Conservation (phyloP, 2,113 vertebrate genomes). For the Lutjanus erythropterus region DNA sequence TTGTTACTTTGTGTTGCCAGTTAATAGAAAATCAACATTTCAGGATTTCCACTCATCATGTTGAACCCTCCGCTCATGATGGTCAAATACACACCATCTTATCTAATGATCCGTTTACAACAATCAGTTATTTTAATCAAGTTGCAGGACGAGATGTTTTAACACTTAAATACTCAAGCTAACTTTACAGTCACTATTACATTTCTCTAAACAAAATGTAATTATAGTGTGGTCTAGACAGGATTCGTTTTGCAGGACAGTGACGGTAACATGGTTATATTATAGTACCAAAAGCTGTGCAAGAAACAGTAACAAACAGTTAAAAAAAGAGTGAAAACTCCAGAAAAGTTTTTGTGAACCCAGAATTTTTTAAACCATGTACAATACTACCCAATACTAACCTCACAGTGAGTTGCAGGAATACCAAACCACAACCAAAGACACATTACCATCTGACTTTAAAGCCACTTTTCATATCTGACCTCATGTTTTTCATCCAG, state of each 20-base stretch:
- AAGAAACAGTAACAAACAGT: background rate
- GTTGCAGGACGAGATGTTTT: background rate
- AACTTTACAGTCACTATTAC: background rate
- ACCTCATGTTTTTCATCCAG: conserved; percentile 1
- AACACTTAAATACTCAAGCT: background rate
- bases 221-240: background rate
- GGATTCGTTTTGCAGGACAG: background rate
- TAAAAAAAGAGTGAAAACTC: background rate
- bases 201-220: background rate
- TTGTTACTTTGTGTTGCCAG: background rate
- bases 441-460: background rate
- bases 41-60: background rate
- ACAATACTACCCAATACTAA: background rate
- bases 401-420: background rate
- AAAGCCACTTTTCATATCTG: background rate
- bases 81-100: background rate
- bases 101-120: background rate
- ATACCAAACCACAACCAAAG: background rate
- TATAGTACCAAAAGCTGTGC: background rate
- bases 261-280: background rate
- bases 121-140: no score
- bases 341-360: no score
- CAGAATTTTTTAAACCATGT: no score
- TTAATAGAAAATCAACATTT: background rate
- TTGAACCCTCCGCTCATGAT: background rate